Conservation (phyloP, 2,888 invertebrate species). For the Gymnosoma rotundatum region DNA sequence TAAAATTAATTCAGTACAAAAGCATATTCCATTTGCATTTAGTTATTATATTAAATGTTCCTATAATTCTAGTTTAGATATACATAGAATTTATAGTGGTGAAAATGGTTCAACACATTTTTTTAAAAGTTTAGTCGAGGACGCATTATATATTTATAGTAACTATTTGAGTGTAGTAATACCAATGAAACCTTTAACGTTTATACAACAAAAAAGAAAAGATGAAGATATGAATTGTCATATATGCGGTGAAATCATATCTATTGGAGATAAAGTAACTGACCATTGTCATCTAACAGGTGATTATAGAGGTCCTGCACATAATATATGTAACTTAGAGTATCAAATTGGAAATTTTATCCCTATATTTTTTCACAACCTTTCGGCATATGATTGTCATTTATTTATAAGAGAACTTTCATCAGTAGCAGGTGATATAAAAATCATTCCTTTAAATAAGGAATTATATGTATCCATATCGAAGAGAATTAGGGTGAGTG, state of each 20-base stretch:
- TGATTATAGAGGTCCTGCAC: conserved; percentile 52
- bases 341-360: conserved; percentile 37
- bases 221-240: no score
- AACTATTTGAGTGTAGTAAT: conserved; percentile 3
- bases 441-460: conserved; percentile 46
- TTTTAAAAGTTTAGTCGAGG: conserved; percentile 12
- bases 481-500: conserved; percentile 36
- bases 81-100: conserved; percentile 1
- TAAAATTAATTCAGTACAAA: conserved; percentile 8
- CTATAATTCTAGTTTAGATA: conserved; percentile 18
- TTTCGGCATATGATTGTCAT: conserved; percentile 42
- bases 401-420: conserved; percentile 47
- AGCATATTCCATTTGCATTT: conserved; percentile 51
- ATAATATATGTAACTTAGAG: conserved; percentile 48
- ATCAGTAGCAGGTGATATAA: conserved; percentile 37
- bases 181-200: conserved; percentile 35
- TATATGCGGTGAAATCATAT: not conserved
- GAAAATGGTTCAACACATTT: not conserved
- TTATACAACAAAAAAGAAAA: no score
- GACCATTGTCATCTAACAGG: conserved; percentile 46
- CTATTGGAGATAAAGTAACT: not conserved
- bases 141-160: not conserved
- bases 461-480: conserved; percentile 44
- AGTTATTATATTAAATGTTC: conserved; percentile 19
- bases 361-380: not conserved